A percentile compares a stretch with the other conserved stretches of the same genome.
phyloP scores from a whole-genome alignment of 2,888 invertebrate species.

The Agrotis segetum region DNA sequence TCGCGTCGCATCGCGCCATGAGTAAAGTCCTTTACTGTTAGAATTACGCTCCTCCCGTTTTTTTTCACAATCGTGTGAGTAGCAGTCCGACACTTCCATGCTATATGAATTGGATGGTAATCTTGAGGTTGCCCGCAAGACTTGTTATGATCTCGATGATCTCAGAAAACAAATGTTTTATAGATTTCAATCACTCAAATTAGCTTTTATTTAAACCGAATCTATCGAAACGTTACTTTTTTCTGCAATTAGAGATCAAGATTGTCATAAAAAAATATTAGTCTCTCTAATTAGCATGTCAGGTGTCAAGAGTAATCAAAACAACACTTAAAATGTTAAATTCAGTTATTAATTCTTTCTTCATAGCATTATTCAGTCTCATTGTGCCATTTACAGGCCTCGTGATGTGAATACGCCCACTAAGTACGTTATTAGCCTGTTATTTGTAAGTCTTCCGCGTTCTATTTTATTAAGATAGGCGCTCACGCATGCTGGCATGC shows the following conservation, averaged over 20 bases:
- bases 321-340: no score
- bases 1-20: no score
- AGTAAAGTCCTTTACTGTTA: no score
- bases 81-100: no score
- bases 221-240: not conserved
- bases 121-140: no score
- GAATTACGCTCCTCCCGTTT: no score
- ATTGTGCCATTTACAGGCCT: slow-evolving; percentile 5
- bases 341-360: not conserved
- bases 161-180: no score
- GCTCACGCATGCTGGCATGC: slow-evolving; percentile 42
- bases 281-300: not conserved
- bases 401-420: slow-evolving; percentile 39
- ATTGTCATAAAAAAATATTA: no score
- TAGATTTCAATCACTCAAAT: not conserved
- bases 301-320: not conserved
- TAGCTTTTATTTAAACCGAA: not conserved
- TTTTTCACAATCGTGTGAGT: no score
- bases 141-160: no score
- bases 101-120: no score
- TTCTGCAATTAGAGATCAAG: no score
- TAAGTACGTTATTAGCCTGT: slow-evolving; percentile 17
- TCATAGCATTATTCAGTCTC: not conserved
- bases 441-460: slow-evolving; percentile 36
- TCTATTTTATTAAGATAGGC: slow-evolving; percentile 26